Conservation (phyloP, 1,140 invertebrate genomes). For the Cotesia glomerata region DNA sequence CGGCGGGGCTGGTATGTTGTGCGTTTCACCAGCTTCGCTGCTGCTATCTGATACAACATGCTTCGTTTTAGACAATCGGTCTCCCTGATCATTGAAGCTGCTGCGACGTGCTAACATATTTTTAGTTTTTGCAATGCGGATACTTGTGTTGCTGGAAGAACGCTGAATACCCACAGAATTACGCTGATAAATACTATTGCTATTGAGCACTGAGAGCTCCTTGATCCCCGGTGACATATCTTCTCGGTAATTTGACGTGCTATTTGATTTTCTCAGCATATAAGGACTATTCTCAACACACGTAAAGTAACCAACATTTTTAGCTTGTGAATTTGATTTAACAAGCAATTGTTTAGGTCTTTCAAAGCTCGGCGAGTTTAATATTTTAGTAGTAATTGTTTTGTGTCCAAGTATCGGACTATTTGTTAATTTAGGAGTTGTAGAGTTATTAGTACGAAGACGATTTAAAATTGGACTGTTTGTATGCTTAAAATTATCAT, state of each 20-base stretch:
- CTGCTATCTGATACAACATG: constrained; percentile 45
- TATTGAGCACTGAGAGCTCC: constrained; percentile 36
- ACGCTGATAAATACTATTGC: constrained; percentile 40
- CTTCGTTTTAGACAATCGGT: constrained; percentile 30
- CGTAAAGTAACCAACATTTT: constrained; percentile 51
- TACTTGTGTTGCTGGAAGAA: constrained; percentile 48
- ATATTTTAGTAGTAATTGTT: constrained; percentile 35
- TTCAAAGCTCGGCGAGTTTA: constrained; percentile 43
- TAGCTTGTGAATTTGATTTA: constrained; percentile 41
- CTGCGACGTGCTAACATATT: constrained; percentile 39
- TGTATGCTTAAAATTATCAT: constrained; percentile 42
- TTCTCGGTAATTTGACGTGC: constrained; percentile 49
- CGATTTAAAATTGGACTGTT: constrained; percentile 48
- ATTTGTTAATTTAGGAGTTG: constrained; percentile 48
- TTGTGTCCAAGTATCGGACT: constrained; percentile 50
- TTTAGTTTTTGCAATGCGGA: constrained; percentile 44
- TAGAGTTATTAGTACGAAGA: constrained; percentile 33
- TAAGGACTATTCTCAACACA: constrained; percentile 51
- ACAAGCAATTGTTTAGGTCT: constrained; percentile 39
- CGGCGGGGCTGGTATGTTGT: constrained; percentile 30
- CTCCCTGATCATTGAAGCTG: constrained; percentile 46
- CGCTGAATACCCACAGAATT: constrained; percentile 44
- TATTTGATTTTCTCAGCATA: constrained; percentile 50
- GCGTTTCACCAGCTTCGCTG: constrained; percentile 47
- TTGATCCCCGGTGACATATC: constrained; percentile 30